These are phyloP conservation scores for Cichladusa arquata DNA, from an alignment of 2,113 vertebrate genomes.

Conservation along the genomic window DNA sequence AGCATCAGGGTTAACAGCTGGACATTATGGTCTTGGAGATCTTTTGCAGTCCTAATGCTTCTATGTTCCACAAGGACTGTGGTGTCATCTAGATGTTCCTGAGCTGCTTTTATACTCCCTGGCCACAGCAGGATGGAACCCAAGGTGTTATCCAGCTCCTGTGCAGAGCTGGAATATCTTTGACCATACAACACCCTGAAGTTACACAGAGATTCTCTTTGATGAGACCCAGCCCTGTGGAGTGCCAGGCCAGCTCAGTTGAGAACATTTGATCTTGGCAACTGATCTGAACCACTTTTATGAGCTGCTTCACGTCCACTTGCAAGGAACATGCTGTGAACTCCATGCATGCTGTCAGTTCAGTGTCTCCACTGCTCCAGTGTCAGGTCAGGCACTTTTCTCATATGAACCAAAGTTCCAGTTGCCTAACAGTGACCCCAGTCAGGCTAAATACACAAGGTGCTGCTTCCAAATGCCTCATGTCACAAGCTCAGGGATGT, in stretches of 20 bases:
- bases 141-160: neutral
- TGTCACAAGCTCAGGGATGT: neutral
- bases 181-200: accelerated
- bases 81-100: neutral
- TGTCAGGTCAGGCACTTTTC: neutral
- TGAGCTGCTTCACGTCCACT: neutral
- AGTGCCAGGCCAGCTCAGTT: neutral
- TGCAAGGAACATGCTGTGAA: neutral
- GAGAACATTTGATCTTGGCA: neutral
- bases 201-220: too few relatives aligned
- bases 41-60: neutral
- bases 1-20: accelerated
- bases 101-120: neutral
- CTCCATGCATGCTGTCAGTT: accelerated
- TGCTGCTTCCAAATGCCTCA: neutral
- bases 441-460: neutral
- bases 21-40: neutral
- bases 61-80: neutral
- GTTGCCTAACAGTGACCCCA: neutral
- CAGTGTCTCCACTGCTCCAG: neutral
- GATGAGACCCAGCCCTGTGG: neutral
- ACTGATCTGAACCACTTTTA: neutral
- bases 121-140: neutral
- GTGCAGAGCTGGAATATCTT: neutral
- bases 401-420: accelerated